Evolutionary conservation across 2,888 invertebrate species (phyloP).

Genomic region (Zygaena filipendulae): DNA sequence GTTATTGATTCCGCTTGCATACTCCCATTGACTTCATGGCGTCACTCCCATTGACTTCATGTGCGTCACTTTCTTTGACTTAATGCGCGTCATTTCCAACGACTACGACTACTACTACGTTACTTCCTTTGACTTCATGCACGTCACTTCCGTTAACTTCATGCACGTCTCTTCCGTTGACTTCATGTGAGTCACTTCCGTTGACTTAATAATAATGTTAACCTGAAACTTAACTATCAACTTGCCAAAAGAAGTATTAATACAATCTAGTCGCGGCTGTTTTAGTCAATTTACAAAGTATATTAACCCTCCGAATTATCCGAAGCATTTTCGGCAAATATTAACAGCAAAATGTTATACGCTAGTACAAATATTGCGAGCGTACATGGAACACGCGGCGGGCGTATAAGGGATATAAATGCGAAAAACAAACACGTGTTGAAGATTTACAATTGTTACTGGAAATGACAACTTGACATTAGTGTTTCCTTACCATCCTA

Average conservation of each 20-base stretch:
- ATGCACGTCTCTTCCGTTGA: too few species aligned
- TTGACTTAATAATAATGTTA: background rate
- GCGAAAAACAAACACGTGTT: slow-evolving; percentile 18
- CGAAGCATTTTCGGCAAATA: slow-evolving; percentile 26
- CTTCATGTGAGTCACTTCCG: too few species aligned
- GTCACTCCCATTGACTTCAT: too few species aligned
- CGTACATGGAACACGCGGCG: slow-evolving; percentile 22
- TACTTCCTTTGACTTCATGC: too few species aligned
- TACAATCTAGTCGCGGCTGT: background rate
- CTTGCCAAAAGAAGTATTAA: background rate
- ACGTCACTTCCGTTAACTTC: too few species aligned
- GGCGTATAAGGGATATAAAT: slow-evolving; percentile 34
- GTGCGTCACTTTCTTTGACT: too few species aligned
- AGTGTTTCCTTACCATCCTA: too few species aligned
- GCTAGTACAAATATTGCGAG: slow-evolving; percentile 27
- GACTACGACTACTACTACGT: too few species aligned
- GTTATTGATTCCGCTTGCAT: too few species aligned
- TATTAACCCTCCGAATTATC: slow-evolving; percentile 14
- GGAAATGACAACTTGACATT: slow-evolving; percentile 15
- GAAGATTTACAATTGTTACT: slow-evolving; percentile 16
- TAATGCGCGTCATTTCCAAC: too few species aligned
- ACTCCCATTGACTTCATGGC: too few species aligned
- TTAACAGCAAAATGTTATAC: slow-evolving; percentile 25
- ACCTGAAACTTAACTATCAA: background rate
- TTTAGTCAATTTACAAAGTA: too few species aligned